These are phyloP conservation scores for Phorcus lineatus DNA, from an alignment of 2,888 invertebrate species.

Conservation along the genomic window DNA sequence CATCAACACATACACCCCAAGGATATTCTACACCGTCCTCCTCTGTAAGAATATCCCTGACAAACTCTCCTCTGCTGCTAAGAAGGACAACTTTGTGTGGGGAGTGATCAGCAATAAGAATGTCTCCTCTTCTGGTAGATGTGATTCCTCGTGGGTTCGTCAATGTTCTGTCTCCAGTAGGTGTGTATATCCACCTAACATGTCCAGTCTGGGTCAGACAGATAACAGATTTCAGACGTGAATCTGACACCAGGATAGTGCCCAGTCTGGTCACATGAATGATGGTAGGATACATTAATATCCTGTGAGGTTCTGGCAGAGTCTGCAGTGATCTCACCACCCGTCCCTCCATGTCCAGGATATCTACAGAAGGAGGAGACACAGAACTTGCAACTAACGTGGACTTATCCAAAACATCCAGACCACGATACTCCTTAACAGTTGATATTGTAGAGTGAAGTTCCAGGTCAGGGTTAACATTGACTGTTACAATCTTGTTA, in stretches of 20 bases:
- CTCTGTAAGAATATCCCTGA: background rate
- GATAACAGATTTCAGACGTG: background rate
- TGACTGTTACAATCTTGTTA: background rate
- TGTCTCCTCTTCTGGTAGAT: background rate
- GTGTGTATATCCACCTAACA: background rate
- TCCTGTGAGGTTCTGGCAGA: too few species aligned
- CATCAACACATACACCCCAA: background rate
- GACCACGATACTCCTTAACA: background rate
- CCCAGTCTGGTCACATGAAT: background rate
- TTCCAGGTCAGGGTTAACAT: background rate
- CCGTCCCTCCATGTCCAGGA: background rate
- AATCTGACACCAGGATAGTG: background rate
- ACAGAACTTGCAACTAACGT: background rate
- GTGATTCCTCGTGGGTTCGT: background rate
- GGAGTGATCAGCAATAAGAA: background rate
- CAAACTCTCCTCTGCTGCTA: background rate
- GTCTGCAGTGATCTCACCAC: background rate
- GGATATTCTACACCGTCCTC: background rate
- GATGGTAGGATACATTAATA: background rate
- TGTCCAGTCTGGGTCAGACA: background rate
- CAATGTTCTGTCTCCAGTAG: background rate
- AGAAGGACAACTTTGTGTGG: background rate
- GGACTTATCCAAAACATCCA: background rate
- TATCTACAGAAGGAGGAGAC: background rate
- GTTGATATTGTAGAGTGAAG: background rate